These are phyloP conservation scores for Nematolebias whitei DNA, from an alignment of 2,113 vertebrate genomes.

Conservation along the genomic window DNA sequence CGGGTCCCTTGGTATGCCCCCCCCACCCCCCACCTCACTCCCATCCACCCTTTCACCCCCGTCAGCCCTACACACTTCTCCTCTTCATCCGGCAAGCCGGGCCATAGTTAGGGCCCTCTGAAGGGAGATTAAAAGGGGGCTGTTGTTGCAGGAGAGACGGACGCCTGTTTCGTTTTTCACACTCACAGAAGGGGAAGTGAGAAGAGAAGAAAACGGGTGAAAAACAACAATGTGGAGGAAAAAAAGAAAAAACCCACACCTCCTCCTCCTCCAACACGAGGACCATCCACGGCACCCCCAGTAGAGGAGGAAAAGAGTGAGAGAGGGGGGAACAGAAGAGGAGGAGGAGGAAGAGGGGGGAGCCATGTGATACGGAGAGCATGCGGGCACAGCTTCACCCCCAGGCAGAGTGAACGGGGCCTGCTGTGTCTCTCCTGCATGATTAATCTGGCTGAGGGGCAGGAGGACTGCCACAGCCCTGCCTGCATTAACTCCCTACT, in stretches of 20 bases:
- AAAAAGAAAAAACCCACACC: conserved; percentile 60
- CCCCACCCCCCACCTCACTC: neutral
- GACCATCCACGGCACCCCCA: conserved; percentile 64
- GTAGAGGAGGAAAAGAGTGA: conserved; percentile 55
- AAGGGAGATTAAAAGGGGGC: conserved; percentile 74
- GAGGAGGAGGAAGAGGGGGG: conserved; percentile 63
- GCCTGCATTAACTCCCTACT: conserved; percentile 82
- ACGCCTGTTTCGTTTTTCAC: conserved; percentile 69
- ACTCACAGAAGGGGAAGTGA: conserved; percentile 62
- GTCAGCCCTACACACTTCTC: conserved; percentile 48
- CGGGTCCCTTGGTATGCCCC: conserved; percentile 73
- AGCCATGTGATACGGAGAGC: conserved; percentile 91
- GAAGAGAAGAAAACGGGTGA: conserved; percentile 21
- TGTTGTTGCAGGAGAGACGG: conserved; percentile 78
- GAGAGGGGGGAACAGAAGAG: conserved; percentile 23
- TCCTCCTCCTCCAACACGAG: conserved; percentile 38
- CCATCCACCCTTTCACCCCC: conserved; percentile 27
- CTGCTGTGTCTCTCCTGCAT: conserved; percentile 96
- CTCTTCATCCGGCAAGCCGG: conserved; percentile 69
- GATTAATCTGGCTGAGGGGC: conserved; percentile 97
- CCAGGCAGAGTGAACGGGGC: conserved; percentile 89
- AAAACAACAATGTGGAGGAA: conserved; percentile 42
- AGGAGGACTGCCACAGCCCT: conserved; percentile 89
- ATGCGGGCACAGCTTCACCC: conserved; percentile 87
- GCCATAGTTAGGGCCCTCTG: conserved; percentile 73